Base-by-base conservation (phyloP, 37 sponge, comb jelly and placozoan genomes). In the Spongia lamella region DNA sequence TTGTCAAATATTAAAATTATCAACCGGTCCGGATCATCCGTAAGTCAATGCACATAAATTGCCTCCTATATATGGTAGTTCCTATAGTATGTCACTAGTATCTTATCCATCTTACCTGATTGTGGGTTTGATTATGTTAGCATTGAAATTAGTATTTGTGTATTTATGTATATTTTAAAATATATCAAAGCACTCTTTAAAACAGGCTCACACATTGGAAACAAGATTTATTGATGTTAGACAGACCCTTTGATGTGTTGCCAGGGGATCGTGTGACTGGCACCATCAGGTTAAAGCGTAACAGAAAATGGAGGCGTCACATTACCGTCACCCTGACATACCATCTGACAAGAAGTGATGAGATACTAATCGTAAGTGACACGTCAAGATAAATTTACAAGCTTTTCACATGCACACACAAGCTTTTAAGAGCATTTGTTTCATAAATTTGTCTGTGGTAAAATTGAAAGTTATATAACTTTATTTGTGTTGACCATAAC, bases 201-300 rank as follows among this genome's bases (percentile, higher is more conserved):
- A 4, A 39, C 55, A 87, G 88, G 26, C 43, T 58, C 36, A 87
- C 88, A n/a, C 88, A 87, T 38, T 87, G 88, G 88, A 87, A 87
- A 35, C 88, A 87, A 40, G 88, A 87, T 36, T 61, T 87, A 2
- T 40, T 87, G 34, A 55, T 87, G 82, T 32, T 87, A 16, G 76
- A 80, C 39, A 20, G 16, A 7, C 70, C 88, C 6, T 26, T 81
- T 19, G 16, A 56, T 32, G 70, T 87, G 16, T 17, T 30, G 7
- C n/a, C 47, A 20, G 70, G 63, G 7, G 77, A 87, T 22, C 22
- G 1, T 11, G 20, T 87, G 19, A 33, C 39, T 7, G 88, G 88
- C 22, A 27, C n/a, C 1, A 76, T 87, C 17, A 32, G 36, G 3
- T 60, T 87, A 14, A 73, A n/a, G 0, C 35, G 88, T 22, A 80